Evolutionary conservation across 2,888 invertebrate species (phyloP).

Genomic region (Tinea pellionella): DNA sequence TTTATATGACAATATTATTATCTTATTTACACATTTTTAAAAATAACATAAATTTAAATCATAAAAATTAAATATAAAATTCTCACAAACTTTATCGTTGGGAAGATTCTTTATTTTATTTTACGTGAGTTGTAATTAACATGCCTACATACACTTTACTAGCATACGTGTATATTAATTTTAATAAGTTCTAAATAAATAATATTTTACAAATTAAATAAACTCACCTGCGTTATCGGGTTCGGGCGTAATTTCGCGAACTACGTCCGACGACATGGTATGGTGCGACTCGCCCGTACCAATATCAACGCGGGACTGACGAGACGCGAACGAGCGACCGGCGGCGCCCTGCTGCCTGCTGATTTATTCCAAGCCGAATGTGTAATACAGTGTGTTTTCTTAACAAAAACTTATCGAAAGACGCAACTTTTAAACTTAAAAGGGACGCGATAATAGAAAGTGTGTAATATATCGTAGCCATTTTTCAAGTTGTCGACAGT

Average conservation of each 20-base stretch:
- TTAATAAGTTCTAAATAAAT: no score
- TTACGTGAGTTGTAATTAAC: no score
- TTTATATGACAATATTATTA: no score
- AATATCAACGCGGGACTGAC: neutral
- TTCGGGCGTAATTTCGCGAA: neutral
- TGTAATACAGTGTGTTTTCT: neutral
- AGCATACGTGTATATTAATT: no score
- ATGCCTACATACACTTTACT: no score
- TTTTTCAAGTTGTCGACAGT: neutral
- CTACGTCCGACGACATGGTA: neutral
- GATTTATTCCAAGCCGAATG: neutral
- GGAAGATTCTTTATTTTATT: no score
- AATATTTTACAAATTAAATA: neutral
- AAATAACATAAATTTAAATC: no score
- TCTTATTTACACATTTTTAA: no score
- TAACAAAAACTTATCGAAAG: neutral
- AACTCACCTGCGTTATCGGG: neutral
- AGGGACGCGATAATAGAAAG: neutral
- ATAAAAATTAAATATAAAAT: no score
- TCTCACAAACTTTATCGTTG: no score
- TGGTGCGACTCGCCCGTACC: neutral
- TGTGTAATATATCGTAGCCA: neutral
- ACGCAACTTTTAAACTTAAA: slow-evolving; percentile 1
- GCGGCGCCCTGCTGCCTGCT: slow-evolving; percentile 1
- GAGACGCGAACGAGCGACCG: neutral